Base-by-base conservation (phyloP, 2,797 vertebrate genomes). In the Gymnopithys bicolor region DNA sequence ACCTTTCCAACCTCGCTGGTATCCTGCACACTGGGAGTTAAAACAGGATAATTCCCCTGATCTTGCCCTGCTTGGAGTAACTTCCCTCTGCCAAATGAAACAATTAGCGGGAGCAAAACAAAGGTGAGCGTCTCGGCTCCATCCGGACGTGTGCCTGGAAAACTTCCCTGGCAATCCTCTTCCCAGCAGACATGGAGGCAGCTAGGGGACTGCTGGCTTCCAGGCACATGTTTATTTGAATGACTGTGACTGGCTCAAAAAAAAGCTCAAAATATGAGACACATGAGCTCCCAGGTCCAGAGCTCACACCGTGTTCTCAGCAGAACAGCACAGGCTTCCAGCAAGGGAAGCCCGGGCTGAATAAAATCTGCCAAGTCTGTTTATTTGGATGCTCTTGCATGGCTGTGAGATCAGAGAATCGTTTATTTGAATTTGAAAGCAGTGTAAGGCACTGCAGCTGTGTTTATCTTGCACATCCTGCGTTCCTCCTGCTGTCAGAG, bases 381-480 rank as follows among this genome's bases (percentile, higher is more conserved):
- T 97, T 94, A 87, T 93, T 90, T 93, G 92, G 80, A 63, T 58
- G 82, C 35, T 75, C 71, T 83, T 79, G 70, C 84, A 58, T 0
- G 64, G 78, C 68, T 94, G 67, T 24, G 78, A 91, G 94, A 90
- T 78, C 77, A 84, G n/a, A 85, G 88, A 46, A 19, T 63, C 13
- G 3, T 82, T 89, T 90, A 88, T 88, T 90, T 79, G 89, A 86
- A 73, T 78, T 9, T 81, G 93, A 89, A 93, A 85, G 84, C 87
- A 33, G 90, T 45, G 80, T 59, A 94, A 93, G 73, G 93, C 80
- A 14, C 27, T 63, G 81, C 96, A 95, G 95, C 93, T 96, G 96
- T 97, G 91, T 97, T 96, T 97, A 88, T 90, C 71, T 96, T 69
- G 88, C 90, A 96, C 81, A 93, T 95, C 91, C 95, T 94, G 95